Evolutionary conservation across 2,797 vertebrate genomes (phyloP), one percentile per base, ranked within the genome.

Genomic region (Astyanax mexicanus): DNA sequence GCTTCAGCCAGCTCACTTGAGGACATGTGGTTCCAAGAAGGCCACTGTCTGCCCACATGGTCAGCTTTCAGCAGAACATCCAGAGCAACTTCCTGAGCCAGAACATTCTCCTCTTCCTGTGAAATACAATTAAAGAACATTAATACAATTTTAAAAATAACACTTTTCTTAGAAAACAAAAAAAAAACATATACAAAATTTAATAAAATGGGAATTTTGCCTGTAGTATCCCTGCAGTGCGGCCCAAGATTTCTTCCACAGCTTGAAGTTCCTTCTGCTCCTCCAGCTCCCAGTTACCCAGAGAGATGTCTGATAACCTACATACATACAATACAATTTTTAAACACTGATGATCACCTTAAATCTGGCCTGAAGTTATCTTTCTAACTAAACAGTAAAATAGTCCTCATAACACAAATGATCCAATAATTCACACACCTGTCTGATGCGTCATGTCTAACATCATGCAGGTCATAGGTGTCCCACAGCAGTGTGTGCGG

Each of bases 71-170:
- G 60, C 15, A 94, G 81, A 15, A 73, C 83, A 13, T 93, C 90
- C 25, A 94, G 79, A 29, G 84, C 79, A 0, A 84, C 83, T 66
- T 94, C 91, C 80, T 93, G 92, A 64, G 72, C 88, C 64, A 93
- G 78, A 17, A 91, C 86, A 6, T 71, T 75, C 68, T 95, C 94
- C 75, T 94, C 94, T 72, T 91, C 92, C 92, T 94, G 83, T 21
- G 66, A 21, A 17, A n/a, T 6, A 54, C 13, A 1, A n/a, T 8
- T 9, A 6, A 23, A n/a, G 19, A 32, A 29, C 32, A n/a, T n/a
- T n/a, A n/a, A n/a, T n/a, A n/a, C n/a, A n/a, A n/a, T n/a, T n/a
- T n/a, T n/a, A n/a, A n/a, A n/a, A n/a, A n/a, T n/a, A n/a, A n/a
- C n/a, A n/a, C n/a, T n/a, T n/a, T n/a, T n/a, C n/a, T n/a, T n/a